Evolutionary conservation across 2,888 invertebrate species (phyloP), one percentile per base, ranked within the genome.

Genomic region (Ceriagrion tenellum): DNA sequence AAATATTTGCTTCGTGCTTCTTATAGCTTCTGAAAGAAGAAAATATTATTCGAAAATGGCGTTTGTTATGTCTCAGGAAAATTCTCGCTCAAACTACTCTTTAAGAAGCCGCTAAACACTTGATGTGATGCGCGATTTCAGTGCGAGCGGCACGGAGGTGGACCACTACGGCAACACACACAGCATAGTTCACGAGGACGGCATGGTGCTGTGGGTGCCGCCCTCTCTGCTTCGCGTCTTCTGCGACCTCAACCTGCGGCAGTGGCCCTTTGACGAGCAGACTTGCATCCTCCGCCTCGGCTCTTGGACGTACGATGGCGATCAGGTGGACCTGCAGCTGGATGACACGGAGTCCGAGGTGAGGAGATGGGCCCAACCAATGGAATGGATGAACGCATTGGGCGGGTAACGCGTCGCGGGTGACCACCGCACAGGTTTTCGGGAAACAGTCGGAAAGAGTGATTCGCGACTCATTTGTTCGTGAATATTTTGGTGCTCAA

Each of bases 241-340:
- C 96, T 98, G 98, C 96, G 97, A 98, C 95, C 96, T 98, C 56
- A 97, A 98, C 96, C 97, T 99, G 95, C 97, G 97, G 30, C 97
- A 97, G 95, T 99, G 99, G 99, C 99, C 99, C 0, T 97, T 97
- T 91, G 99, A 99, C 96, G 97, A 97, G 13, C 99, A 99, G 96
- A 97, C 96, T 0, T 98, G 98, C 96, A 96, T 96, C 89, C 97
- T 99, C 95, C 97, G 97, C 96, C 97, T 99, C 95, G 98, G 98
- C 0, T 98, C 98, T 0, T 98, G 98, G 98, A 98, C 98, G 0
- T 97, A 98, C 96, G 97, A 97, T 95, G 97, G 97, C 0, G 97
- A 98, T 55, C 97, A 98, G 96, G 97, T 98, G 18, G 96, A 96
- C 90, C 95, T 97, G 93, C 96, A 96, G 95, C 95, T 96, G 13